A percentile compares a stretch with the other conserved stretches of the same genome.
phyloP scores from a whole-genome alignment of 2,797 vertebrate species.

The Myotis vivesi region DNA sequence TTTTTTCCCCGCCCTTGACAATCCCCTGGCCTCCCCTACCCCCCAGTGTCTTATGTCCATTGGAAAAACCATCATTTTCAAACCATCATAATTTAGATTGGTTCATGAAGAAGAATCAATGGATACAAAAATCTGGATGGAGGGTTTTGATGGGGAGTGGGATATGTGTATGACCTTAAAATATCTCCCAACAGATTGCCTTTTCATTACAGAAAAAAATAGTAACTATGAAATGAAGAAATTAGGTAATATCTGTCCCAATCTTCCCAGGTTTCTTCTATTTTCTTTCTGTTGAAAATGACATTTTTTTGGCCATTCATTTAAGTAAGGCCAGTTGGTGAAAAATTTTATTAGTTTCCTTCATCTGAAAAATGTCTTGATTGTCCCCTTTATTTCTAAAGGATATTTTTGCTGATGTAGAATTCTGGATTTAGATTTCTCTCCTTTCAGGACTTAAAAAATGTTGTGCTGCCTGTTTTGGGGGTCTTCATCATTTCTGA shows the following conservation, averaged over 20 bases:
- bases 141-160: background rate
- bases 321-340: background rate
- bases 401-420: background rate
- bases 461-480: background rate
- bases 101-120: background rate
- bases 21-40: too few relatives aligned
- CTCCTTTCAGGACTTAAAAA: background rate
- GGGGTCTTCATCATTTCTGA: background rate
- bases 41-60: too few relatives aligned
- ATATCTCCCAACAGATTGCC: background rate
- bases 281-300: background rate
- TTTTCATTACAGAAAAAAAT: background rate
- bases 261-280: background rate
- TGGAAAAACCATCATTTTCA: background rate
- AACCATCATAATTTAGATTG: background rate
- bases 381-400: background rate
- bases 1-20: too few relatives aligned
- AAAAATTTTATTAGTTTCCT: background rate
- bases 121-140: background rate
- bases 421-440: background rate
- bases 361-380: background rate
- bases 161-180: background rate
- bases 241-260: background rate
- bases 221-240: background rate
- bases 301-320: background rate